phyloP scores from a whole-genome alignment of 1,140 invertebrate genomes.

The Thrips palmi region DNA sequence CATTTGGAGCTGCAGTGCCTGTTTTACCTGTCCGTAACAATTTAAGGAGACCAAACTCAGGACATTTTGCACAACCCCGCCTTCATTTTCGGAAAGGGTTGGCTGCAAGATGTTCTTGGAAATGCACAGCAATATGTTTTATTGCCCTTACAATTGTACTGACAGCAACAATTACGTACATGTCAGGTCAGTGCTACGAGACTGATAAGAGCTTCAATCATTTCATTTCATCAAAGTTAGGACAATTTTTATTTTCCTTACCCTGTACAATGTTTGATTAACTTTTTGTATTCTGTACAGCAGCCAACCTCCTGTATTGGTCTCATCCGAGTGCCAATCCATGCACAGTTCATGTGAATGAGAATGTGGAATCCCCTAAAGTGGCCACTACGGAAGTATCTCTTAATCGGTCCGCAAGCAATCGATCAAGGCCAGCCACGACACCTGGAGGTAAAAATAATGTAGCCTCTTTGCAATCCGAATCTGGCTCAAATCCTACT shows the following conservation, averaged over 20 bases:
- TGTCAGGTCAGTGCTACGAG: conserved; percentile 48
- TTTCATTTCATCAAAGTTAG: background rate
- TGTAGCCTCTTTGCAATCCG: too few relatives aligned
- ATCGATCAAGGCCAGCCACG: too few relatives aligned
- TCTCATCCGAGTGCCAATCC: conserved; percentile 59
- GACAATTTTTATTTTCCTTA: background rate
- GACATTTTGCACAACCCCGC: conserved; percentile 41
- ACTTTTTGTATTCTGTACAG: conserved; percentile 28
- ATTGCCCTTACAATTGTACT: conserved; percentile 64
- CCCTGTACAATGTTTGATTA: conserved; percentile 1
- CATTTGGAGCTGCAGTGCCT: conserved; percentile 44
- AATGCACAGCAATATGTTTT: conserved; percentile 70
- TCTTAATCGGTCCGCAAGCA: too few relatives aligned
- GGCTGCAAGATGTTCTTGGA: conserved; percentile 73
- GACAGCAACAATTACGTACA: conserved; percentile 63
- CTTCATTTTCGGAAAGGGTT: conserved; percentile 79
- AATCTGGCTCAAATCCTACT: too few relatives aligned
- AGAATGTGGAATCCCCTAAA: too few relatives aligned
- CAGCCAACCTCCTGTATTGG: conserved; percentile 61
- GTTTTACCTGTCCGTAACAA: conserved; percentile 56
- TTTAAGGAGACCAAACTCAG: conserved; percentile 36
- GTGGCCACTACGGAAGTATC: too few relatives aligned
- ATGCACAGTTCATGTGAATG: conserved; percentile 64
- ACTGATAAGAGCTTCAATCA: background rate
- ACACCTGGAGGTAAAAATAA: too few relatives aligned